Evolutionary conservation across 2,797 vertebrate species (phyloP).

Genomic region (Anguilla anguilla): DNA sequence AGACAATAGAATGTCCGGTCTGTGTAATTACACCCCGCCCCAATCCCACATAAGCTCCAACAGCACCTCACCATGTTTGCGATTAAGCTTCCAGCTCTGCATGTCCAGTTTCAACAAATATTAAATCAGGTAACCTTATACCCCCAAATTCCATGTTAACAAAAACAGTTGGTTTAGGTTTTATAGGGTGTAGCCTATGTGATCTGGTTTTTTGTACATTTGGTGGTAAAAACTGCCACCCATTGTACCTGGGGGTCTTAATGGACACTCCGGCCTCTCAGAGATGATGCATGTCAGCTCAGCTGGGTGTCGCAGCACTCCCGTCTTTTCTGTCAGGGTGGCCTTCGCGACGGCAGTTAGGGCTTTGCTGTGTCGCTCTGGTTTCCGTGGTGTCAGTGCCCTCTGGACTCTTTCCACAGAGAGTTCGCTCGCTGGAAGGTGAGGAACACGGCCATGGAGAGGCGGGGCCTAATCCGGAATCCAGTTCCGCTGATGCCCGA

Average conservation of each 20-base stretch:
- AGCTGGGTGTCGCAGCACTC: not conserved
- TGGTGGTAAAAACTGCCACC: not conserved
- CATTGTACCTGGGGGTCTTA: not conserved
- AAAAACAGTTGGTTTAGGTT: not conserved
- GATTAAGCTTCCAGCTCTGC: too few species aligned
- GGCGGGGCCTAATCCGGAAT: constrained; percentile 90
- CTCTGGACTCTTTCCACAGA: constrained; percentile 64
- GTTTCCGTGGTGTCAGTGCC: not conserved
- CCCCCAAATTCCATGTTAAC: too few species aligned
- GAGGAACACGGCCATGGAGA: constrained; percentile 97
- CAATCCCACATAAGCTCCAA: too few species aligned
- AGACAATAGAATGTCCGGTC: too few species aligned
- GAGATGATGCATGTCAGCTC: not conserved
- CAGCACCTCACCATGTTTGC: too few species aligned
- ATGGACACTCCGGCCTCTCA: not conserved
- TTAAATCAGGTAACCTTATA: too few species aligned
- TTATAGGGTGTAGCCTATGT: not conserved
- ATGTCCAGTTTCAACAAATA: too few species aligned
- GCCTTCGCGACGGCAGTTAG: not conserved
- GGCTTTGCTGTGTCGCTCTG: not conserved
- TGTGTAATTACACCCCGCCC: too few species aligned
- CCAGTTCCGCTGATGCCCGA: constrained; percentile 97
- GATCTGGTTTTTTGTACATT: not conserved
- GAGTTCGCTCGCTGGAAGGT: constrained; percentile 99
- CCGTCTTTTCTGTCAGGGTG: not conserved